Evolutionary conservation across 2,113 vertebrate genomes (phyloP).

Genomic region (Halichoeres trimaculatus): DNA sequence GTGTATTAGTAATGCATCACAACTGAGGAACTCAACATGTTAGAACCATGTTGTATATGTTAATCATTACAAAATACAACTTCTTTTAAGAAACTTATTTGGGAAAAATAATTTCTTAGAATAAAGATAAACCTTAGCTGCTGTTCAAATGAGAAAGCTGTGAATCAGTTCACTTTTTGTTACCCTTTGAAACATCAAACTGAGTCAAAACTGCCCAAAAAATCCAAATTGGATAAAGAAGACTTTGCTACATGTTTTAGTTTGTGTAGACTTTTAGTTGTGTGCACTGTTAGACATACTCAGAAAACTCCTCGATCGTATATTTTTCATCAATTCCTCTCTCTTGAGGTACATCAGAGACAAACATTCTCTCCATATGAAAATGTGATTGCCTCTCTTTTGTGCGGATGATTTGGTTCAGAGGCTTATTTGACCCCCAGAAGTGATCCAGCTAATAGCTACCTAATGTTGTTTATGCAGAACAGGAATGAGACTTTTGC

Average conservation of each 20-base stretch:
- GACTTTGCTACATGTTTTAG: not conserved
- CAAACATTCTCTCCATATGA: not conserved
- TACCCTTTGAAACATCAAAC: too few relatives aligned
- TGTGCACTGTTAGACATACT: not conserved
- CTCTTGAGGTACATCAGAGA: too few relatives aligned
- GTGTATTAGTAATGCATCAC: not conserved
- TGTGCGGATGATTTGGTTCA: not conserved
- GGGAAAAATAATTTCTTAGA: too few relatives aligned
- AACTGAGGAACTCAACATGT: too few relatives aligned
- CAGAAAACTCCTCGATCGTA: not conserved
- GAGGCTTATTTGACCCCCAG: slow-evolving; percentile 3
- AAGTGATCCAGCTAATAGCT: slow-evolving; percentile 3
- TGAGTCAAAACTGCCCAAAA: not conserved
- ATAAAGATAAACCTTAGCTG: not conserved
- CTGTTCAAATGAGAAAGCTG: not conserved
- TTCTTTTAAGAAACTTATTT: too few relatives aligned
- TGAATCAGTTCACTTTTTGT: not conserved
- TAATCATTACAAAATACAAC: too few relatives aligned
- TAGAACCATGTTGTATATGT: too few relatives aligned
- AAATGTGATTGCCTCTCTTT: not conserved
- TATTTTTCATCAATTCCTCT: not conserved
- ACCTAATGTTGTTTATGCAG: slow-evolving; percentile 11
- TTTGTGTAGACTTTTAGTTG: not conserved
- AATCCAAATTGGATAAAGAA: not conserved
- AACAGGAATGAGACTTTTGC: not conserved